Percentiles rank a stretch among this genome's conserved stretches.
Evolutionary conservation across 1,140 invertebrate genomes (phyloP).

Genomic region (Solen grandis): DNA sequence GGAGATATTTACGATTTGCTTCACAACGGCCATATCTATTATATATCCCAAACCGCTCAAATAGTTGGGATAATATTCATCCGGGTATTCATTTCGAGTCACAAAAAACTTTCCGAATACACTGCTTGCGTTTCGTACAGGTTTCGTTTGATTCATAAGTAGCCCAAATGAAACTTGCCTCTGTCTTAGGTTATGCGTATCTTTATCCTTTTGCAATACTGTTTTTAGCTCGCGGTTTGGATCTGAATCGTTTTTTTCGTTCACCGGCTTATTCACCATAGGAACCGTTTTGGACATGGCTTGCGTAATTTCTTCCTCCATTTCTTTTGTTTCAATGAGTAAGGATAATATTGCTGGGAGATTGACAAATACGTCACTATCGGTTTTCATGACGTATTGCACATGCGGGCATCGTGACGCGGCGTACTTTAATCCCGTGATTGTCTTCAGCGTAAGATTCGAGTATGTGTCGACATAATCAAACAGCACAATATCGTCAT

Average conservation of each 20-base stretch:
- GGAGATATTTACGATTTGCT: background rate
- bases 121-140: background rate
- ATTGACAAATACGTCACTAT: conserved; percentile 4
- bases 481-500: background rate
- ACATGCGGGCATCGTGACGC: background rate
- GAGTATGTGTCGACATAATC: background rate
- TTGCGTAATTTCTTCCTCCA: too few relatives aligned
- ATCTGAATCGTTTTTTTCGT: too few relatives aligned
- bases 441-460: conserved; percentile 9
- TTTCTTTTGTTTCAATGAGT: too few relatives aligned
- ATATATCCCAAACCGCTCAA: conserved; percentile 1
- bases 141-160: background rate
- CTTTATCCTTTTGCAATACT: too few relatives aligned
- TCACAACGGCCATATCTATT: background rate
- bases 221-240: too few relatives aligned
- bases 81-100: background rate
- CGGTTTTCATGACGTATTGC: background rate
- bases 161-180: too few relatives aligned
- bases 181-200: too few relatives aligned
- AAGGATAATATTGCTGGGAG: background rate
- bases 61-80: background rate
- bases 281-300: too few relatives aligned
- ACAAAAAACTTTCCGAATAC: background rate
- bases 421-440: background rate
- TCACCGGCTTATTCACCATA: too few relatives aligned